Base-by-base conservation (phyloP, 1,140 invertebrate genomes). In the Camponotus floridanus region DNA sequence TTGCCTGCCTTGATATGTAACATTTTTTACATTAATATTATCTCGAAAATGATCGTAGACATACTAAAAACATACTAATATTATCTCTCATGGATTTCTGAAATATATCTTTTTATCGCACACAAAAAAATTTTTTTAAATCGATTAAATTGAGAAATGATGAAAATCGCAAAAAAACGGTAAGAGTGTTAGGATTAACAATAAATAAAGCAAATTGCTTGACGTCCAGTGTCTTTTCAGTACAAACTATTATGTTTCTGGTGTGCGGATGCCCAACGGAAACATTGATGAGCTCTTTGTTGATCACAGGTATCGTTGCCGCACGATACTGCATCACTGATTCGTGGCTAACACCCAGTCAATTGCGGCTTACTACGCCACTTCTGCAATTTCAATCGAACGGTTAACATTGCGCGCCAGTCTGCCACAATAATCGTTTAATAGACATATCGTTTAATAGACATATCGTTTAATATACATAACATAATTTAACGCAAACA, bases 271-370 rank as follows among this genome's bases (percentile, higher is more conserved):
- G 5, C 2, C 6, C 13, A 36, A 39, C 21, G 48, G 21, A 31
- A 73, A 48, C n/a, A 62, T 61, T 83, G 39, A 83, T 45, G 68
- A 80, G 62, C 31, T 11, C 62, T 83, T 83, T 74, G 78, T 70
- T 31, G 65, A 74, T 83, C 39, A 36, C 15, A 18, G 13, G 13
- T 83, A 73, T 83, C 36, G 31, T 21, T 73, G 31, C 18, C n/a
- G 15, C 26, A 26, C 15, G 33, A 68, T 79, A 45, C 18, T 73
- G 55, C 79, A 74, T 74, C 42, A n/a, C 39, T 74, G 42, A 83
- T 74, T 83, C 57, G n/a, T 8, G 39, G 68, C 55, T 83, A 74
- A 74, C 79, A 83, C n/a, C 73, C 31, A 73, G 70, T 73, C 68
- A 83, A 74, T 83, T 83, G 79, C 57, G 39, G 67, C 13, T 83